phyloP scores from a whole-genome alignment of 2,888 invertebrate species.

The Ectropis crepuscularia region DNA sequence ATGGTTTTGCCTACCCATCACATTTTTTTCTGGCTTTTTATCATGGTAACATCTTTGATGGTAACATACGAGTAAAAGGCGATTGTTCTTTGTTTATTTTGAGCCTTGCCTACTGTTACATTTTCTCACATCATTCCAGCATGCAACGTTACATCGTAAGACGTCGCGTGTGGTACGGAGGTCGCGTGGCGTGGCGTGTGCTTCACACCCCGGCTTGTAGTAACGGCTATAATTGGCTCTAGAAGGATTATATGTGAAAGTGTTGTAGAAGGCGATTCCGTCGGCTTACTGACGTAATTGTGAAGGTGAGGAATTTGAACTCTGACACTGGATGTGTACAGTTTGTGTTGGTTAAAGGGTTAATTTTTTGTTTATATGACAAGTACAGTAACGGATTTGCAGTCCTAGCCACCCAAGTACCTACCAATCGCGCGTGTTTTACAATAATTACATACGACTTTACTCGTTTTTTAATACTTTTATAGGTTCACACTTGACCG shows the following conservation, averaged over 20 bases:
- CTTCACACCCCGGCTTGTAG: slow-evolving; percentile 28
- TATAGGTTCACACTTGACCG: too few relatives aligned
- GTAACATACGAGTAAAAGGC: too few relatives aligned
- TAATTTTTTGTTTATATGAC: background rate
- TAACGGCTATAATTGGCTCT: slow-evolving; percentile 52
- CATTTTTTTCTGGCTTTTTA: too few relatives aligned
- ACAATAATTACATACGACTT: too few relatives aligned
- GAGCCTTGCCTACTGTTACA: slow-evolving; percentile 24
- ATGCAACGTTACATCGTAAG: slow-evolving; percentile 28
- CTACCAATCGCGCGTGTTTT: too few relatives aligned
- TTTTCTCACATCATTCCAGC: slow-evolving; percentile 28
- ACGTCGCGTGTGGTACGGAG: slow-evolving; percentile 46
- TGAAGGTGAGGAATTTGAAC: slow-evolving; percentile 46
- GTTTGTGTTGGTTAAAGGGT: slow-evolving; percentile 19
- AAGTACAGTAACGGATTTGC: background rate
- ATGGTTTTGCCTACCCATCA: too few relatives aligned
- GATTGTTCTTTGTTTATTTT: background rate
- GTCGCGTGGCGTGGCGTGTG: slow-evolving; percentile 52
- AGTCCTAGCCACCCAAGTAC: too few relatives aligned
- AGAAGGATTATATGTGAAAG: slow-evolving; percentile 54
- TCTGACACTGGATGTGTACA: slow-evolving; percentile 37
- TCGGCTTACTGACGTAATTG: slow-evolving; percentile 44
- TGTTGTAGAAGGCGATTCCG: slow-evolving; percentile 51
- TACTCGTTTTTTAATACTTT: too few relatives aligned
- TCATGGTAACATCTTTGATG: too few relatives aligned